These are phyloP conservation scores for Avahi laniger DNA, from an alignment of 2,797 vertebrate species.

Conservation along the genomic window DNA sequence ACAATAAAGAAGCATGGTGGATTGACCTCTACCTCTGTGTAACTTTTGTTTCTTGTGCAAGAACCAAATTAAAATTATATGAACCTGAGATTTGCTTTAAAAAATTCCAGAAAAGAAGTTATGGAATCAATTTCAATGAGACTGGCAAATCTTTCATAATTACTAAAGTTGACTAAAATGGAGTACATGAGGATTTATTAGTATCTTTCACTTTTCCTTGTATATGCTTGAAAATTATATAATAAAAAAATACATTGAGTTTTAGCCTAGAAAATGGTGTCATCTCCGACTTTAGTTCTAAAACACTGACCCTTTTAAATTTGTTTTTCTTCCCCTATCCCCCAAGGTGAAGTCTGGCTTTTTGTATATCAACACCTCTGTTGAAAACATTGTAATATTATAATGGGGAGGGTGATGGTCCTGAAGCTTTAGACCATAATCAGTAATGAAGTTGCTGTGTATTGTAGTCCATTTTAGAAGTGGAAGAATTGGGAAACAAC, in stretches of 20 bases:
- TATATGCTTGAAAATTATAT: background rate
- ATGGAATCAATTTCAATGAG: background rate
- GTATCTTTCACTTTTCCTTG: background rate
- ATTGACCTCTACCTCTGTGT: background rate
- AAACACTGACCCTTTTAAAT: background rate
- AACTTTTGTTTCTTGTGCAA: background rate
- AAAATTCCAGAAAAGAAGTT: background rate
- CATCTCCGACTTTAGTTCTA: background rate
- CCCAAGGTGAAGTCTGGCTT: background rate
- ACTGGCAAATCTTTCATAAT: background rate
- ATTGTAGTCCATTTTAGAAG: background rate
- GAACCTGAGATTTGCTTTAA: background rate
- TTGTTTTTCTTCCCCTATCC: background rate
- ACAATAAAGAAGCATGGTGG: background rate
- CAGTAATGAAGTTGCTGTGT: background rate
- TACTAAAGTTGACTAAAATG: background rate
- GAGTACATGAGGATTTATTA: background rate
- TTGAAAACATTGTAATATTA: background rate
- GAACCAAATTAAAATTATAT: background rate
- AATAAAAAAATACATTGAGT: background rate
- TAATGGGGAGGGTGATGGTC: background rate
- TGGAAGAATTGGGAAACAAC: background rate
- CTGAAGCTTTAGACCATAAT: background rate
- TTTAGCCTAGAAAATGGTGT: background rate
- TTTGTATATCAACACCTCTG: background rate